A percentile compares a stretch with the other conserved stretches of the same genome.
These are phyloP conservation scores for Turritopsis dohrnii DNA, from an alignment of 30 jellyfish, hydroid and myxozoan species.

Conservation along the genomic window DNA sequence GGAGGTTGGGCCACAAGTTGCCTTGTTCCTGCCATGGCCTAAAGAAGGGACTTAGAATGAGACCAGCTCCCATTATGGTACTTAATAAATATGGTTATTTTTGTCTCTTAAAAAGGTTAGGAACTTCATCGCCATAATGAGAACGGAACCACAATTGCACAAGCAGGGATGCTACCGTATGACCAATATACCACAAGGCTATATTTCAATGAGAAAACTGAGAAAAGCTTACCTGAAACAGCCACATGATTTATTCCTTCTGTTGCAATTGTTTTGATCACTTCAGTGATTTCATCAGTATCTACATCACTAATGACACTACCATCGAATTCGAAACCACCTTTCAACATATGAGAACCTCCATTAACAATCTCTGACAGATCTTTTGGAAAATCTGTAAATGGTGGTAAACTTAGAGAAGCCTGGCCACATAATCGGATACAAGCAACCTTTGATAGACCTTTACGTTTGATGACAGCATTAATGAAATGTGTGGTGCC, in stretches of 20 bases:
- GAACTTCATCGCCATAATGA: too few species aligned
- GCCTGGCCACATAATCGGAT: constrained; percentile 48
- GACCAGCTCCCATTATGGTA: too few species aligned
- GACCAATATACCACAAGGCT: too few species aligned
- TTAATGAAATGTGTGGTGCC: constrained; percentile 65
- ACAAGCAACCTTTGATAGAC: constrained; percentile 28
- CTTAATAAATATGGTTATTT: too few species aligned
- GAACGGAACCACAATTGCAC: too few species aligned
- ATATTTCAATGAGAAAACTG: too few species aligned
- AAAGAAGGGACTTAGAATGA: too few species aligned
- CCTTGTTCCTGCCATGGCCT: too few species aligned
- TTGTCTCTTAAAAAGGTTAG: too few species aligned
- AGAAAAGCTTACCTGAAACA: constrained; percentile 32
- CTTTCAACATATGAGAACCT: constrained; percentile 26
- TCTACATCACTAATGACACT: constrained; percentile 23
- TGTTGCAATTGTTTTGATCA: constrained; percentile 1
- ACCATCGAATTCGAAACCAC: constrained; percentile 43
- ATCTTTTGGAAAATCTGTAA: constrained; percentile 46
- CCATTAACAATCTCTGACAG: constrained; percentile 28
- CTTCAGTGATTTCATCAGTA: constrained; percentile 16
- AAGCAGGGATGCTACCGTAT: too few species aligned
- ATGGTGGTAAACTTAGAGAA: constrained; percentile 45
- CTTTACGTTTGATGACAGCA: constrained; percentile 51
- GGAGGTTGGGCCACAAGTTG: too few species aligned
- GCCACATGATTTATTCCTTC: constrained; percentile 45